These are phyloP conservation scores for Heliconius himera DNA, from an alignment of 1,140 invertebrate species.

Conservation along the genomic window DNA sequence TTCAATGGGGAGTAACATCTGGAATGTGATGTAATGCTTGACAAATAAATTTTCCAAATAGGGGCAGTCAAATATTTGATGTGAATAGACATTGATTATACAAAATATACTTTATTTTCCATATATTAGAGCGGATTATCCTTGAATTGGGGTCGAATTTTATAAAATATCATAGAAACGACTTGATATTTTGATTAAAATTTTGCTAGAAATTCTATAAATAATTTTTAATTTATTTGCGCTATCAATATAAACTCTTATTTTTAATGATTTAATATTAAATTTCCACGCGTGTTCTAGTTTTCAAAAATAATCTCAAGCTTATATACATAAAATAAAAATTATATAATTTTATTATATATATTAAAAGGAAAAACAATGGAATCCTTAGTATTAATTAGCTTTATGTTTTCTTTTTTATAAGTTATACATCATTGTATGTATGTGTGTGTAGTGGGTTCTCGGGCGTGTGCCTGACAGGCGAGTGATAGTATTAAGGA, in stretches of 20 bases:
- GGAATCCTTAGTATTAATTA: background rate
- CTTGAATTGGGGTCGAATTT: background rate
- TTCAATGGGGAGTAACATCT: conserved; percentile 50
- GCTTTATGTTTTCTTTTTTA: conserved; percentile 8
- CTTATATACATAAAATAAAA: too few relatives aligned
- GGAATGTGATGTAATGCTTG: conserved; percentile 62
- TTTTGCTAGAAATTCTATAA: too few relatives aligned
- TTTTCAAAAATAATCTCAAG: too few relatives aligned
- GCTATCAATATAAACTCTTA: too few relatives aligned
- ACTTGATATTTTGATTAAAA: background rate
- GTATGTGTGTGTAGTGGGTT: conserved; percentile 16
- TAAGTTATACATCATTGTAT: conserved; percentile 24
- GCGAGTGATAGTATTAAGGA: conserved; percentile 49
- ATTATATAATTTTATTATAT: too few relatives aligned
- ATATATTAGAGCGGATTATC: conserved; percentile 3
- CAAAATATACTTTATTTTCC: conserved; percentile 9
- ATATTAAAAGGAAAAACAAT: too few relatives aligned
- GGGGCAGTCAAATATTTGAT: conserved; percentile 49
- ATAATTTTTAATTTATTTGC: too few relatives aligned
- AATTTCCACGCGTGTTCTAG: too few relatives aligned
- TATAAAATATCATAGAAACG: background rate
- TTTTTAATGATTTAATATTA: too few relatives aligned
- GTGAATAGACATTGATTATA: background rate
- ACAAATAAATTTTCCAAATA: conserved; percentile 56
- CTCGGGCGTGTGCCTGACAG: conserved; percentile 44